These are phyloP conservation scores for Pelosia muscerda DNA, from an alignment of 2,888 invertebrate species.

Conservation along the genomic window DNA sequence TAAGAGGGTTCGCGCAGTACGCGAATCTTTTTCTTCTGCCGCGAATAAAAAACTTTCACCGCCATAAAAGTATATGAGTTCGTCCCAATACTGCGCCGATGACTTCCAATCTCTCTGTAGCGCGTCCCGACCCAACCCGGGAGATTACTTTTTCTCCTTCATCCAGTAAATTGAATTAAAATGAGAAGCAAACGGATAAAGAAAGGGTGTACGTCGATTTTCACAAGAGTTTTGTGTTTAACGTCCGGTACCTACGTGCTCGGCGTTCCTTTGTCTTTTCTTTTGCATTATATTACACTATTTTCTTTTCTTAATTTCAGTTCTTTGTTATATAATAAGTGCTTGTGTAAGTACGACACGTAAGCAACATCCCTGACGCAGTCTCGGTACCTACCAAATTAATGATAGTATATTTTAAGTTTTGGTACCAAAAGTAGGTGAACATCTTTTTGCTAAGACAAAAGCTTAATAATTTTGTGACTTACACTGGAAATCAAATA, in stretches of 20 bases:
- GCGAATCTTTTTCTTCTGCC: constrained; percentile 80
- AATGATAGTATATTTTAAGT: too few relatives aligned
- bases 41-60: constrained; percentile 82
- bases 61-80: constrained; percentile 85
- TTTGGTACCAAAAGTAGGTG: too few relatives aligned
- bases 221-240: constrained; percentile 73
- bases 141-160: constrained; percentile 85
- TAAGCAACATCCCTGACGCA: too few relatives aligned
- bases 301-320: not conserved
- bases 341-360: too few relatives aligned
- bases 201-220: constrained; percentile 80
- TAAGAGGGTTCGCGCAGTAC: constrained; percentile 65
- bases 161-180: constrained; percentile 86
- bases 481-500: too few relatives aligned
- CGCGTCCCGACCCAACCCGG: constrained; percentile 82
- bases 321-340: too few relatives aligned
- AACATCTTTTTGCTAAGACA: too few relatives aligned
- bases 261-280: constrained; percentile 56
- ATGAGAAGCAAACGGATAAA: constrained; percentile 83
- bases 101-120: constrained; percentile 84
- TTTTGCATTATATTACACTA: constrained; percentile 21
- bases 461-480: too few relatives aligned
- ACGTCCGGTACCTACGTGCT: constrained; percentile 61
- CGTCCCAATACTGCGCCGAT: constrained; percentile 84
- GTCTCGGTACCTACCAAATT: too few relatives aligned